Conservation (phyloP, 2,797 vertebrate species). For the Hippopotamyrus pictus region DNA sequence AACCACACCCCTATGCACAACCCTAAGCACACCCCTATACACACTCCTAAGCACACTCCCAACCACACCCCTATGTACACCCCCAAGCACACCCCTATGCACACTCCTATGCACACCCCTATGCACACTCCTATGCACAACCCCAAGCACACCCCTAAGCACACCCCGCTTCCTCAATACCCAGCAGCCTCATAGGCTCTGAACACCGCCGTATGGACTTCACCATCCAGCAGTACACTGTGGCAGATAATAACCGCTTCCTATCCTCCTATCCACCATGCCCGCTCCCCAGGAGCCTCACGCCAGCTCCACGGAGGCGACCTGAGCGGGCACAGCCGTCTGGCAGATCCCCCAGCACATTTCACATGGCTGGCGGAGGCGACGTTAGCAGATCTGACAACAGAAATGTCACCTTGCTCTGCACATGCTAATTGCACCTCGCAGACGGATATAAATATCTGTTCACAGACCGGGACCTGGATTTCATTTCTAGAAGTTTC, state of each 20-base stretch:
- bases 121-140: too few species aligned
- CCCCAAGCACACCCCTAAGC: neutral
- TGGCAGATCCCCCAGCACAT: neutral
- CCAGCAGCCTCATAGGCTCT: neutral
- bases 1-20: too few species aligned
- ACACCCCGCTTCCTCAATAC: neutral
- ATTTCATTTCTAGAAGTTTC: slow-evolving; percentile 18
- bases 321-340: neutral
- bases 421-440: slow-evolving; percentile 16
- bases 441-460: slow-evolving; percentile 35
- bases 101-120: neutral
- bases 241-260: neutral
- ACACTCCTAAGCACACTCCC: too few species aligned
- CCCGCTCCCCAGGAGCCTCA: neutral
- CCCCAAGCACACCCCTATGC: neutral
- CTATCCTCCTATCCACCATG: neutral
- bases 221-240: neutral
- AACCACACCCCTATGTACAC: too few species aligned
- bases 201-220: neutral
- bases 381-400: slow-evolving; percentile 17
- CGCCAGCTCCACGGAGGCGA: neutral
- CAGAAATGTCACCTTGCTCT: slow-evolving; percentile 20
- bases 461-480: slow-evolving; percentile 1
- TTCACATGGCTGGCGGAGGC: neutral
- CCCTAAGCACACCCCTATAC: too few species aligned